Evolutionary conservation across 1,140 invertebrate species (phyloP), one percentile per base, ranked within the genome.

Genomic region (Zaprionus davidi): DNA sequence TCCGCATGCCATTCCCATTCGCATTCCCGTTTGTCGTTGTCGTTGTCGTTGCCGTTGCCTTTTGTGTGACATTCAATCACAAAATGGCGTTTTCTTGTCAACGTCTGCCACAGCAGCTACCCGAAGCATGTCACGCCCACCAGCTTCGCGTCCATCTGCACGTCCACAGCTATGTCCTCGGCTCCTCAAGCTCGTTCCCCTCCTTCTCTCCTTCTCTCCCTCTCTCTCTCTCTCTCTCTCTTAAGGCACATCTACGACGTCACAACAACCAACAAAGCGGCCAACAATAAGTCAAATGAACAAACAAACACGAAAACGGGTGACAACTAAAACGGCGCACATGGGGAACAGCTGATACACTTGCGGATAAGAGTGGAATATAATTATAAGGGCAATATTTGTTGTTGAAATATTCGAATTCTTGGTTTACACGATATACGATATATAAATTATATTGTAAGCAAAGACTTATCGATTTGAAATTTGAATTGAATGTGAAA

Each of bases 51-150:
- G n/a, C 41, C n/a, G 57, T 44, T 41, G 67, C 59, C 57, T 71
- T 90, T 91, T 87, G 66, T 91, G 74, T 91, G 88, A 91, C 88
- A 91, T 91, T 91, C 88, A 91, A 91, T 91, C 88, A 91, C 75
- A 91, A 84, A 91, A 91, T 91, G 88, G 88, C 88, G 88, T 91
- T 87, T 91, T 88, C 88, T 91, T 91, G 88, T 91, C 88, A 91
- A 91, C 83, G 80, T 87, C 78, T 83, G 87, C 80, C 68, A 87
- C 79, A 71, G 71, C 71, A 86, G 60, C 67, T 68, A 70, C 65
- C 66, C 65, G 66, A 59, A 70, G 62, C 73, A 76, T 70, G 82
- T 76, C 67, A 90, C 81, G 81, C 83, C 83, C 84, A 80, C 84
- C 44, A 67, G 57, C 71, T 55, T 65, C 57, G 28, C 55, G 51